Evolutionary conservation across 2,113 vertebrate species (phyloP).

Genomic region (Xyliphius kryptos): DNA sequence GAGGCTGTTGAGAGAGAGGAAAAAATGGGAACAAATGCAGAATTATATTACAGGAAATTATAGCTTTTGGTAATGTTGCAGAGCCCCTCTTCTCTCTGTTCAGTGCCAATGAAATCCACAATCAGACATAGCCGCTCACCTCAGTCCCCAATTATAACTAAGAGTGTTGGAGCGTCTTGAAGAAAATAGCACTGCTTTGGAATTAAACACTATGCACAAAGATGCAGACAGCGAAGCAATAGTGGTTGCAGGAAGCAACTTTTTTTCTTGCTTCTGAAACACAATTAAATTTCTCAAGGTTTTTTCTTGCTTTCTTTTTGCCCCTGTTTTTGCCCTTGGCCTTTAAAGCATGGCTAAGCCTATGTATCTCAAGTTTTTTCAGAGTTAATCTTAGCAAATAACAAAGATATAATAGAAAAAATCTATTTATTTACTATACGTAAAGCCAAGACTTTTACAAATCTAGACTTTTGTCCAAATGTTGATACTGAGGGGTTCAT

Average conservation of each 20-base stretch:
- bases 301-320: neutral
- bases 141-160: slow-evolving; percentile 66
- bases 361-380: neutral
- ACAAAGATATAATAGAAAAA: no score
- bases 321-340: neutral
- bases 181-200: slow-evolving; percentile 38
- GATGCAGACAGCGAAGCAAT: slow-evolving; percentile 6
- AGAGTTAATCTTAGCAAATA: no score
- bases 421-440: no score
- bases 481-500: no score
- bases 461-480: no score
- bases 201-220: neutral
- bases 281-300: neutral
- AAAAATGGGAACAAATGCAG: slow-evolving; percentile 69
- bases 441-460: no score
- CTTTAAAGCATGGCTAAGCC: neutral
- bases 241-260: slow-evolving; percentile 8
- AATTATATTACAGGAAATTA: slow-evolving; percentile 90
- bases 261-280: slow-evolving; percentile 3
- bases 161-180: slow-evolving; percentile 42
- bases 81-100: slow-evolving; percentile 71
- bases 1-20: slow-evolving; percentile 81
- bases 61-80: slow-evolving; percentile 86
- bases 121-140: slow-evolving; percentile 66
- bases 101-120: slow-evolving; percentile 72